These are phyloP conservation scores for Megalopta genalis DNA, from an alignment of 1,140 invertebrate genomes.

Conservation along the genomic window DNA sequence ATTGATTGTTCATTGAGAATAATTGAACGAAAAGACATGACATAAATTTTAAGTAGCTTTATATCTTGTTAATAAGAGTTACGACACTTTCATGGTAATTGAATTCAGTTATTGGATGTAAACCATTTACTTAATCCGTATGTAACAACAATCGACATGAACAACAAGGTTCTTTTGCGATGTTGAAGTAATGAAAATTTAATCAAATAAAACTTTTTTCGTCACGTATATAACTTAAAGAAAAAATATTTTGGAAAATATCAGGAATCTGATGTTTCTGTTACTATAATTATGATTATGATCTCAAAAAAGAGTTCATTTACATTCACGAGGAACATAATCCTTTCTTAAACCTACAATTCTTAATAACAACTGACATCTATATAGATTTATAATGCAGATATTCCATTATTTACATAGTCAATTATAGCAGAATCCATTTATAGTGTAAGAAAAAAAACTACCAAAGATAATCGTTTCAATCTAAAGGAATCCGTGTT, in stretches of 20 bases:
- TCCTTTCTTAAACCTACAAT: conserved; percentile 1
- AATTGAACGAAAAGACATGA: conserved; percentile 24
- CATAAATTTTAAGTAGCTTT: conserved; percentile 35
- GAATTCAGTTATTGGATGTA: conserved; percentile 33
- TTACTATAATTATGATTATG: conserved; percentile 18
- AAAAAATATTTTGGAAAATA: conserved; percentile 8
- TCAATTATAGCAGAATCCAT: conserved; percentile 37
- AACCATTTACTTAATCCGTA: conserved; percentile 23
- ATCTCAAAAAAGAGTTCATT: conserved; percentile 50
- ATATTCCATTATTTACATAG: conserved; percentile 35
- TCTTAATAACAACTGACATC: conserved; percentile 7
- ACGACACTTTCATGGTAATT: conserved; percentile 36
- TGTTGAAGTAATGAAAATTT: background rate
- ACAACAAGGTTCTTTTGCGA: background rate
- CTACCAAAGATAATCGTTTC: conserved; percentile 41
- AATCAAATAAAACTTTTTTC: too few species aligned
- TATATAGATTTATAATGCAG: conserved; percentile 27
- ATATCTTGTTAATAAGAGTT: conserved; percentile 24
- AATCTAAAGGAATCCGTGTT: conserved; percentile 2
- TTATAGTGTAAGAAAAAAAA: conserved; percentile 26
- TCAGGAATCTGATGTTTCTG: background rate
- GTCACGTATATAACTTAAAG: too few species aligned
- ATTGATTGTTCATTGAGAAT: conserved; percentile 23
- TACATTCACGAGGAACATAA: background rate
- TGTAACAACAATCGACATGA: conserved; percentile 14